Evolutionary conservation across 2,797 vertebrate genomes (phyloP), one percentile per base, ranked within the genome.

Genomic region (Anguilla marmorata): DNA sequence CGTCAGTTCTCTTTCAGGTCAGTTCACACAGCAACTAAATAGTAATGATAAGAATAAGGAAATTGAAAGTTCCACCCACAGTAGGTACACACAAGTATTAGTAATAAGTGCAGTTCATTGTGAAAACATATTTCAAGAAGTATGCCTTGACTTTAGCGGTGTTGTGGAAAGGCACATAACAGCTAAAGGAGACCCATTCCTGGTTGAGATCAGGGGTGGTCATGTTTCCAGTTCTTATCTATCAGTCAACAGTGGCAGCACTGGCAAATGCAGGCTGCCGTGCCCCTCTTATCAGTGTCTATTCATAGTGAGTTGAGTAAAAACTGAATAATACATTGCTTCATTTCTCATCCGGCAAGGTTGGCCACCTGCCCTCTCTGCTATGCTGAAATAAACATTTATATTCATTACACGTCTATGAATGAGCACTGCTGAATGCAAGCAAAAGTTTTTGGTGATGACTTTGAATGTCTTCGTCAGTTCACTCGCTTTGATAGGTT

Each of bases 231-330:
- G 88, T 88, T 92, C 90, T 91, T 88, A 93, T 93, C 93, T 85
- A 88, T 90, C 33, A 87, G 89, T 91, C 91, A 91, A 92, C 88
- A 94, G 79, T 87, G 60, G 37, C 37, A 83, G 86, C 58, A 0
- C 27, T 37, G 7, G 86, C 27, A 45, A 56, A 72, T 24, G 85
- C 76, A 87, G 89, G 89, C 87, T 90, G 86, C 88, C 86, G 87
- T 91, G 88, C 86, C 88, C 86, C 88, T 92, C 90, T 93, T 93
- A 93, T 93, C 92, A 85, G 85, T 30, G 82, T 88, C 90, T 89
- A 86, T 91, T 91, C 87, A 90, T 88, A 56, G 86, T 80, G 87
- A 76, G 89, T 90, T 86, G 84, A 91, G 86, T 91, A 91, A 89
- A 89, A 91, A 91, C 87, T 76, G 84, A 93, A 90, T 91, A 85